A percentile compares a stretch with the other conserved stretches of the same genome.
Evolutionary conservation across 2,888 invertebrate species (phyloP).

Genomic region (Alentia gelatinosa): DNA sequence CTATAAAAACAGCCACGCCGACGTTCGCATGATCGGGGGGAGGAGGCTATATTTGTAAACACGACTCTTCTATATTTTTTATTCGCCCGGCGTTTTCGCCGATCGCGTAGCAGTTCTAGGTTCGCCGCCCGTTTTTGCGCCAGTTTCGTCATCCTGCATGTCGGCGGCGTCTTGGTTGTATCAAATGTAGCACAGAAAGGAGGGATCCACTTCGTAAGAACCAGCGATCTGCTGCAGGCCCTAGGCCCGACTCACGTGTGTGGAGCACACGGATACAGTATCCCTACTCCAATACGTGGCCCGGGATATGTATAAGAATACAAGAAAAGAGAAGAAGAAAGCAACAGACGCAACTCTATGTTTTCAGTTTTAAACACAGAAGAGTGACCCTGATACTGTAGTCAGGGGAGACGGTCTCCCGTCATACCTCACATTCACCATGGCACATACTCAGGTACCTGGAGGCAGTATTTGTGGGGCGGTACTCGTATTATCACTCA

Average conservation of each 20-base stretch:
- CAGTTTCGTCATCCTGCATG: conserved; percentile 23
- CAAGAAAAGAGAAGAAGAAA: neutral
- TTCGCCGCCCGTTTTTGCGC: neutral
- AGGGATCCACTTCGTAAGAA: neutral
- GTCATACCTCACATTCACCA: conserved; percentile 15
- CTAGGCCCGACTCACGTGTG: too few species aligned
- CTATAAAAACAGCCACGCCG: neutral
- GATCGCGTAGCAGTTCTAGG: conserved; percentile 1
- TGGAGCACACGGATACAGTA: neutral
- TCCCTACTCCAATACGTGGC: neutral
- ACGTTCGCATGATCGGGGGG: neutral
- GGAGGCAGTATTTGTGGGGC: neutral
- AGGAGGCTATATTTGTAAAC: conserved; percentile 1
- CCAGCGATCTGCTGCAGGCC: too few species aligned
- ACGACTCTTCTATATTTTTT: too few species aligned
- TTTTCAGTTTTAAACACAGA: too few species aligned
- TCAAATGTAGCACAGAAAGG: neutral
- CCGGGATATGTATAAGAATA: neutral
- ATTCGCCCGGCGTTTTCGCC: neutral
- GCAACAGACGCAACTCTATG: too few species aligned
- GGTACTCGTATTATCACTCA: neutral
- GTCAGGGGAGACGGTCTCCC: neutral
- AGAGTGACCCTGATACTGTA: too few species aligned
- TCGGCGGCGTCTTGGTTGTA: neutral
- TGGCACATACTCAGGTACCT: neutral